Percentiles rank a stretch among this genome's conserved stretches.
Conservation (phyloP, 2,797 vertebrate species). For the Chromobotia macracanthus region DNA sequence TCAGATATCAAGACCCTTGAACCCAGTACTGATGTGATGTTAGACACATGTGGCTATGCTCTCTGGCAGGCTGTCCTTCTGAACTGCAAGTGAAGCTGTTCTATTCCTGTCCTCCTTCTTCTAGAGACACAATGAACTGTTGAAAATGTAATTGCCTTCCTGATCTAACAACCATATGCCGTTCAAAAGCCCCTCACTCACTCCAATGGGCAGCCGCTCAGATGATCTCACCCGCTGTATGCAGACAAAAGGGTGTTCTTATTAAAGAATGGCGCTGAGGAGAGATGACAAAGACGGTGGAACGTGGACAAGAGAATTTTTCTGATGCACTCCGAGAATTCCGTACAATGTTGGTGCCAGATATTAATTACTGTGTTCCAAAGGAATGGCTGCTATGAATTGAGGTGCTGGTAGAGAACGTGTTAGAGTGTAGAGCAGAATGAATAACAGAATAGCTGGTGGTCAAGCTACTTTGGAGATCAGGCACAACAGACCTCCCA, state of each 20-base stretch:
- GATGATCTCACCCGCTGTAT: constrained; percentile 41
- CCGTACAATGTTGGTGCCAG: constrained; percentile 27
- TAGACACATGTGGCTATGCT: neutral
- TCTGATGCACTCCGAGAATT: constrained; percentile 36
- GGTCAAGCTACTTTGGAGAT: constrained; percentile 16
- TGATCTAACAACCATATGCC: constrained; percentile 56
- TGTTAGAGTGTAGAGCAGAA: neutral
- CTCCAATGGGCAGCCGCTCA: constrained; percentile 42
- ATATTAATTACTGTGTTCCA: constrained; percentile 50
- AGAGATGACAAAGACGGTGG: constrained; percentile 22
- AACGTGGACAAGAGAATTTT: constrained; percentile 40
- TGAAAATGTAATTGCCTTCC: constrained; percentile 60
- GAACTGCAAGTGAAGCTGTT: constrained; percentile 49
- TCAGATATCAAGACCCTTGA: neutral
- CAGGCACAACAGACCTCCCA: constrained; percentile 28
- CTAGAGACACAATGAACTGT: constrained; percentile 52
- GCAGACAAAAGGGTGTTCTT: constrained; percentile 47
- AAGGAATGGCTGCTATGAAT: constrained; percentile 29
- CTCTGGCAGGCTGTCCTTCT: constrained; percentile 7
- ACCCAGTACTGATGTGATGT: neutral
- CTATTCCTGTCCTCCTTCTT: constrained; percentile 45
- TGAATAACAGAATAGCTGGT: constrained; percentile 29
- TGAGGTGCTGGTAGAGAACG: constrained; percentile 2
- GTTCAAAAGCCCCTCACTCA: constrained; percentile 52
- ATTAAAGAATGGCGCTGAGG: constrained; percentile 41